These are phyloP conservation scores for Drosophila varians DNA, from an alignment of 1,140 invertebrate species.

Conservation along the genomic window DNA sequence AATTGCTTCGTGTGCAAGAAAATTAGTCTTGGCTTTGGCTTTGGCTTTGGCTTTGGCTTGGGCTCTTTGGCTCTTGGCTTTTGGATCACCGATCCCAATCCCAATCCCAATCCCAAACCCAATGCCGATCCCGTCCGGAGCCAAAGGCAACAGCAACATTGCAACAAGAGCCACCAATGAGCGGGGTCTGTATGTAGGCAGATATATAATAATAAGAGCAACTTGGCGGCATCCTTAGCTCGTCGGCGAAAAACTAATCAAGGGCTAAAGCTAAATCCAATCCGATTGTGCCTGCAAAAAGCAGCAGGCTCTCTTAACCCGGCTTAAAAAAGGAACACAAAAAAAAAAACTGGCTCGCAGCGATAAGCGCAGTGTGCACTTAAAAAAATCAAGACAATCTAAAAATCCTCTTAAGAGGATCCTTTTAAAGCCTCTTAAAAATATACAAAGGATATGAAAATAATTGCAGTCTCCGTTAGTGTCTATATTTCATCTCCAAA, in stretches of 20 bases:
- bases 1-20: constrained; percentile 83
- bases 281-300: constrained; percentile 69
- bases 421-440: too few relatives aligned
- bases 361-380: constrained; percentile 34
- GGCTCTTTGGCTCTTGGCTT: constrained; percentile 30
- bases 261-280: constrained; percentile 81
- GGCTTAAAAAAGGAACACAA: constrained; percentile 12
- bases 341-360: constrained; percentile 41
- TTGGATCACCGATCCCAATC: constrained; percentile 30
- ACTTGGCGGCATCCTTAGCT: constrained; percentile 63
- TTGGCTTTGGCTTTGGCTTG: neutral
- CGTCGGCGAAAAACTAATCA: constrained; percentile 72
- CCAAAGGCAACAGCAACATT: constrained; percentile 11
- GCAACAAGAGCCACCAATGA: constrained; percentile 51
- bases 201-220: constrained; percentile 81
- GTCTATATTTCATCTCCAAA: neutral
- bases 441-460: too few relatives aligned
- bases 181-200: constrained; percentile 43
- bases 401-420: too few relatives aligned
- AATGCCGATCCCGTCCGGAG: constrained; percentile 25
- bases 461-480: too few relatives aligned
- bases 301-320: constrained; percentile 58
- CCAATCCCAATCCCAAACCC: constrained; percentile 25
- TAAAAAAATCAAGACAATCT: too few relatives aligned
- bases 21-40: constrained; percentile 73